phyloP scores from a whole-genome alignment of 2,113 vertebrate genomes.

The Vombatus ursinus region DNA sequence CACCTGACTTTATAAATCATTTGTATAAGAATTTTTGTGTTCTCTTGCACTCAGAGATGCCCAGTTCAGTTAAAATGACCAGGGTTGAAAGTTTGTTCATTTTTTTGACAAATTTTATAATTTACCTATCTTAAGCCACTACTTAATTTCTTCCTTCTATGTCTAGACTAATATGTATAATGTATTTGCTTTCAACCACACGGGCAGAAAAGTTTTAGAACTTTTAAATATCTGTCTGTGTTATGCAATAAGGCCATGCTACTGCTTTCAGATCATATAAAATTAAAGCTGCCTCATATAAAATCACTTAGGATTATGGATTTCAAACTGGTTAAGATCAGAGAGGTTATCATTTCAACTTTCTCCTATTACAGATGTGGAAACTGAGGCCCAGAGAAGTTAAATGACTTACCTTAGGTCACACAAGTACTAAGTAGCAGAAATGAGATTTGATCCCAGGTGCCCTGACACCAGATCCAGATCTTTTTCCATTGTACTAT shows the following conservation, averaged over 20 bases:
- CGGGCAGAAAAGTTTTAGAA: constrained; percentile 29
- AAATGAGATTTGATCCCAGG: neutral
- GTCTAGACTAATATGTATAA: constrained; percentile 26
- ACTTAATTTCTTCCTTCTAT: constrained; percentile 17
- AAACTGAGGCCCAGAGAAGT: neutral
- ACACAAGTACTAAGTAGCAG: neutral
- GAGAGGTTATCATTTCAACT: neutral
- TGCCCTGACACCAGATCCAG: neutral
- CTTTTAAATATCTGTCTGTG: neutral
- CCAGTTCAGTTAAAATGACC: constrained; percentile 38
- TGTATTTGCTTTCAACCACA: constrained; percentile 6
- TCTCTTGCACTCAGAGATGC: neutral
- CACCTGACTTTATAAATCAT: neutral
- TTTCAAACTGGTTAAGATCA: neutral
- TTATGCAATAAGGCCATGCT: neutral
- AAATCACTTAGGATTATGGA: neutral
- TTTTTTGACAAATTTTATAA: neutral
- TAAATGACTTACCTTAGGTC: no score
- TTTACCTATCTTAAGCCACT: neutral
- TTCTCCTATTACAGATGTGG: neutral
- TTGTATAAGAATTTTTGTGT: neutral
- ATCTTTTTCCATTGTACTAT: neutral
- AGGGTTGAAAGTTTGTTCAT: neutral
- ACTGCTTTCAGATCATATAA: neutral
- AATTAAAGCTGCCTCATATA: neutral